Percentiles rank a stretch among this genome's conserved stretches.
phyloP scores from a whole-genome alignment of 2,797 vertebrate genomes.

The Myotis planiceps region DNA sequence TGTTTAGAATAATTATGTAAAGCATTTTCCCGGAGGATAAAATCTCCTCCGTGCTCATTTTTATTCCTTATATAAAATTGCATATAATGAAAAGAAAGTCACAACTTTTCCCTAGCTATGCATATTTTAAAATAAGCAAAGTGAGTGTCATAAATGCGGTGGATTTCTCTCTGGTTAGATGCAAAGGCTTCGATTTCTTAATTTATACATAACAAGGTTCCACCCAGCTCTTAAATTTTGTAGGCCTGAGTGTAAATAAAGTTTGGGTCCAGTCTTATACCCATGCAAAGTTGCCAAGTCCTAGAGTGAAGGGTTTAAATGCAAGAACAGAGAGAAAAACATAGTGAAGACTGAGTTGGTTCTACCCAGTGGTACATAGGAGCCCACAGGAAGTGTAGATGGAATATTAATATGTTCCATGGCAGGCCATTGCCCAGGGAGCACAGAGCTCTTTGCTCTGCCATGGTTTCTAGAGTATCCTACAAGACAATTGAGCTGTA shows the following conservation, averaged over 20 bases:
- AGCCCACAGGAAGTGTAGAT: not conserved
- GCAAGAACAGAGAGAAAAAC: not conserved
- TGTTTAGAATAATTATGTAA: slow-evolving; percentile 3
- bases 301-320: not conserved
- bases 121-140: slow-evolving; percentile 12
- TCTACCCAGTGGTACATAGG: not conserved
- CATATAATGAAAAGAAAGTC: not conserved
- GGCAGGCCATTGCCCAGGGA: not conserved
- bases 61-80: slow-evolving; percentile 14
- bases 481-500: not conserved
- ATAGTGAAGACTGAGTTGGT: not conserved
- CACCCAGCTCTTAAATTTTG: not conserved
- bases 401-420: too few species aligned
- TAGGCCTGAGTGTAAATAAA: not conserved
- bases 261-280: not conserved
- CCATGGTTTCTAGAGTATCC: not conserved
- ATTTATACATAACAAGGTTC: slow-evolving; percentile 15
- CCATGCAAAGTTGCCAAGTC: not conserved
- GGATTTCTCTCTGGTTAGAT: not conserved
- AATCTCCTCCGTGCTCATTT: slow-evolving; percentile 26
- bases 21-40: not conserved
- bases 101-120: not conserved
- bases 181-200: not conserved
- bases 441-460: not conserved
- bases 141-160: not conserved